Conservation (phyloP, 2,113 vertebrate genomes). For the Zosterops hypoxanthus region DNA sequence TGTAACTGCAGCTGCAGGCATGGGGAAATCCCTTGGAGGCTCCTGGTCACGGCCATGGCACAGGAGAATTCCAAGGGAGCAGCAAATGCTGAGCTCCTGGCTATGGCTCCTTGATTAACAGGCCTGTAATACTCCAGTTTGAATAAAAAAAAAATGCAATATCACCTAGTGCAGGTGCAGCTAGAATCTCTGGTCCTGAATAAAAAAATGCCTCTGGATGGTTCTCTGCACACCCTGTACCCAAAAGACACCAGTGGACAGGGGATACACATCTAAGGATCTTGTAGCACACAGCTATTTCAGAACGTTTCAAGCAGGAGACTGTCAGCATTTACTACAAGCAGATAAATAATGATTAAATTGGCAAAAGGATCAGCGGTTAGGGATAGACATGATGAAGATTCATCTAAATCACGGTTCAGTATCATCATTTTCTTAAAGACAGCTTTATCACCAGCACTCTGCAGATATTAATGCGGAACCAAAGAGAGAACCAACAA, state of each 20-base stretch:
- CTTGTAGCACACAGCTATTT: background rate
- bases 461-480: background rate
- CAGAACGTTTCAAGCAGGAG: accelerated
- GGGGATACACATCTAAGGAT: accelerated
- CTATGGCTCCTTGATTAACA: background rate
- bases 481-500: background rate
- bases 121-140: background rate
- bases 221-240: background rate
- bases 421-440: background rate
- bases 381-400: background rate
- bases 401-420: background rate
- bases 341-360: background rate
- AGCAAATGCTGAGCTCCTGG: background rate
- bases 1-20: background rate
- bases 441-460: background rate
- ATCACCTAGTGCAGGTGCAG: background rate
- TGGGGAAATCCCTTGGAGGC: background rate
- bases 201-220: background rate
- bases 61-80: background rate
- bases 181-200: background rate
- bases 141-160: background rate
- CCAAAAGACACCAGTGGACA: background rate
- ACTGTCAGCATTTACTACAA: background rate
- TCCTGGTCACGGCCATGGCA: background rate
- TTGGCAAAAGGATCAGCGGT: background rate